Evolutionary conservation across 2,888 invertebrate species (phyloP).

Genomic region (Brachylomia viminalis): DNA sequence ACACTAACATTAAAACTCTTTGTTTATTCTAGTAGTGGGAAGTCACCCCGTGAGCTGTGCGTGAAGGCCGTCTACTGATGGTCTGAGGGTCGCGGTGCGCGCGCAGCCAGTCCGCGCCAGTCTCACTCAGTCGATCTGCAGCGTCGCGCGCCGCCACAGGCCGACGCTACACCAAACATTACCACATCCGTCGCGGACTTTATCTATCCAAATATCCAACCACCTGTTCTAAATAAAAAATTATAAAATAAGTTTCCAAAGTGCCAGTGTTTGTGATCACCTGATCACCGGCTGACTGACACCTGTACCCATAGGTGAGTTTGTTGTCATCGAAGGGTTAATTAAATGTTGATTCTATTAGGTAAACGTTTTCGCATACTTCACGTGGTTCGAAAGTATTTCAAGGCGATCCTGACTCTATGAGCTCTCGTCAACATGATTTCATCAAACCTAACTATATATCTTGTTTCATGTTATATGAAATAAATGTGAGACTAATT

Average conservation of each 20-base stretch:
- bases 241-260: conserved; percentile 47
- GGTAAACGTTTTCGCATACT: conserved; percentile 87
- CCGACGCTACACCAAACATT: conserved; percentile 69
- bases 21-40: conserved; percentile 55
- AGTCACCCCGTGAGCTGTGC: conserved; percentile 64
- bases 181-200: conserved; percentile 62
- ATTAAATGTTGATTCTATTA: conserved; percentile 82
- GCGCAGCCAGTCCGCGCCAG: conserved; percentile 72
- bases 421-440: conserved; percentile 71
- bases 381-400: conserved; percentile 89
- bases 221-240: conserved; percentile 59
- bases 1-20: conserved; percentile 31
- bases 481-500: conserved; percentile 46
- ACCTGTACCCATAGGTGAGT: conserved; percentile 79
- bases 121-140: conserved; percentile 85
- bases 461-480: conserved; percentile 39
- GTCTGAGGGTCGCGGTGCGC: conserved; percentile 79
- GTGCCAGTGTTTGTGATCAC: conserved; percentile 64
- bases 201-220: conserved; percentile 66
- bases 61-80: conserved; percentile 75
- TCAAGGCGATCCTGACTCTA: conserved; percentile 88
- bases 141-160: conserved; percentile 81
- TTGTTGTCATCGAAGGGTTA: conserved; percentile 70
- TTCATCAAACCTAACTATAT: conserved; percentile 63
- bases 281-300: conserved; percentile 63